A percentile compares a stretch with the other conserved stretches of the same genome.
phyloP scores from a whole-genome alignment of 2,888 invertebrate species.

The Maniola hyperantus region DNA sequence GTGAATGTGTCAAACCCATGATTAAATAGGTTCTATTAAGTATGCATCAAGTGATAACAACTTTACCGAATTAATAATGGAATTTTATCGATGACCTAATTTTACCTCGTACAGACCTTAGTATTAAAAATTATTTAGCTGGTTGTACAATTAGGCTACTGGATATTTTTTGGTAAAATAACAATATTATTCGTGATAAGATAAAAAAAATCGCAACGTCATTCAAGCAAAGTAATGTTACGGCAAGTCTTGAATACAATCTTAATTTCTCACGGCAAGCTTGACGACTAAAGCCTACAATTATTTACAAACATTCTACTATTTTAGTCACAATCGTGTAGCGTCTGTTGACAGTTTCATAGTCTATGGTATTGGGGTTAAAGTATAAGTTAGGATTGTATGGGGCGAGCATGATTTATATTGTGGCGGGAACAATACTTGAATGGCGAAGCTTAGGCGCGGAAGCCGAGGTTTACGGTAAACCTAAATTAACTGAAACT shows the following conservation, averaged over 20 bases:
- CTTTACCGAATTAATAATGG: conserved; percentile 27
- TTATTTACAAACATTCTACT: conserved; percentile 24
- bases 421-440: conserved; percentile 66
- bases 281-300: conserved; percentile 32
- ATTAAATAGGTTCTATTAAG: conserved; percentile 21
- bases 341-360: conserved; percentile 39
- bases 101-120: conserved; percentile 5
- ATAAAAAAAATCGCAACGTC: not conserved
- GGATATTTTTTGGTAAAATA: not conserved
- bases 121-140: not conserved
- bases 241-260: conserved; percentile 18
- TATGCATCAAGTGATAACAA: conserved; percentile 26
- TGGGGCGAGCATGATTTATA: conserved; percentile 69
- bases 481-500: conserved; percentile 75
- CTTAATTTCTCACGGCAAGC: conserved; percentile 33
- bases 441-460: conserved; percentile 47
- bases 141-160: not conserved
- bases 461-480: conserved; percentile 76
- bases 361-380: conserved; percentile 48
- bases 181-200: not conserved
- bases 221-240: not conserved
- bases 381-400: conserved; percentile 52
- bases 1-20: conserved; percentile 20
- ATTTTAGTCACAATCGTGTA: conserved; percentile 30
- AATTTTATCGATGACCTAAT: conserved; percentile 38